Conservation (phyloP, 1,140 invertebrate genomes). For the Holotrichia oblita region DNA sequence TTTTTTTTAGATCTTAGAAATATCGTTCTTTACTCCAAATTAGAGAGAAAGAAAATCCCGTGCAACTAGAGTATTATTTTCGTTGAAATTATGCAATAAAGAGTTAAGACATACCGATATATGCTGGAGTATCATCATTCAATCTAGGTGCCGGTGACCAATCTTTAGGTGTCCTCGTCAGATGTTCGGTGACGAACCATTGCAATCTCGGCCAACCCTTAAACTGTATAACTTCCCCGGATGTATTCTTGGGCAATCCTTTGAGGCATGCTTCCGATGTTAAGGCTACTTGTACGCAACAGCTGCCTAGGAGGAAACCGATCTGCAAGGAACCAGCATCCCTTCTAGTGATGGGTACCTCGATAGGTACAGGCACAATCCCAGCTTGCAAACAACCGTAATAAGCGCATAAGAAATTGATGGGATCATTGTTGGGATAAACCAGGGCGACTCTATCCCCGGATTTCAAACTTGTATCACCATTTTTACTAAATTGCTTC, state of each 20-base stretch:
- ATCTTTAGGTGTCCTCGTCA: constrained; percentile 94
- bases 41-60: no score
- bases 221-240: constrained; percentile 93
- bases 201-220: constrained; percentile 97
- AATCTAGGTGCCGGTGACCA: constrained; percentile 91
- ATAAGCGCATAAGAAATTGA: constrained; percentile 97
- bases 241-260: constrained; percentile 92
- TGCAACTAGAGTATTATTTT: no score
- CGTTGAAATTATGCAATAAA: no score
- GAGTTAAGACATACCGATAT: constrained; percentile 76
- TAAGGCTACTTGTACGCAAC: constrained; percentile 92
- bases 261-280: constrained; percentile 99
- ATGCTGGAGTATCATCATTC: constrained; percentile 93
- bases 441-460: constrained; percentile 96
- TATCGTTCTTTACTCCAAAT: no score
- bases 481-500: constrained; percentile 86
- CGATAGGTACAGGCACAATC: constrained; percentile 97
- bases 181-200: constrained; percentile 97
- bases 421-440: constrained; percentile 98
- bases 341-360: constrained; percentile 94
- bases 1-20: no score
- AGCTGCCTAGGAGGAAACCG: constrained; percentile 96
- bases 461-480: constrained; percentile 83
- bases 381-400: constrained; percentile 98
- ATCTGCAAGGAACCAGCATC: constrained; percentile 98